Conservation (phyloP, 2,888 invertebrate genomes). For the Acanthopleura granulata region DNA sequence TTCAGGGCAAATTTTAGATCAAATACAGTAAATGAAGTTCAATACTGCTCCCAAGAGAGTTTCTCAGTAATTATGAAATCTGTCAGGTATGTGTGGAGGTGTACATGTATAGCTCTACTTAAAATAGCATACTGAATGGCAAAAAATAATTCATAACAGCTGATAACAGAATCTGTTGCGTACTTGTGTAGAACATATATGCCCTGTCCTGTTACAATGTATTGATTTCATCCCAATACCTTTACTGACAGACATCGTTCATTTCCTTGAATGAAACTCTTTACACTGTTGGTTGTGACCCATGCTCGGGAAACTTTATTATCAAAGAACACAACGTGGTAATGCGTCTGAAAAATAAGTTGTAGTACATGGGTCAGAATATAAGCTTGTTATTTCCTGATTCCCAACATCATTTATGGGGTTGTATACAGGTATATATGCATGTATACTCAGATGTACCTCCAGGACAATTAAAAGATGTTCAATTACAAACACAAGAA, state of each 20-base stretch:
- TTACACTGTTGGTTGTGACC: constrained; percentile 41
- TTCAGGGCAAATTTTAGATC: no score
- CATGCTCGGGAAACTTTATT: constrained; percentile 57
- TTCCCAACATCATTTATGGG: no score
- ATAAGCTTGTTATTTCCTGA: no score
- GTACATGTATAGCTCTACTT: constrained; percentile 7
- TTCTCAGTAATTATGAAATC: no score
- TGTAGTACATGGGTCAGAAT: no score
- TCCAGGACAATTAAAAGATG: no score
- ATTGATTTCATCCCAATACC: background rate
- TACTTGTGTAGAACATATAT: background rate
- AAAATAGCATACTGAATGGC: constrained; percentile 19
- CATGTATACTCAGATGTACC: no score
- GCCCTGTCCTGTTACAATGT: background rate
- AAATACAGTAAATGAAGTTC: no score
- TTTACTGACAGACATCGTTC: constrained; percentile 15
- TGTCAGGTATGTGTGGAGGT: no score
- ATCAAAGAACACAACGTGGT: constrained; percentile 65
- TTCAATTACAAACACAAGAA: no score
- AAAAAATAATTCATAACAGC: background rate
- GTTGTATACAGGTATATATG: no score
- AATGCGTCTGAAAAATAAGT: constrained; percentile 49
- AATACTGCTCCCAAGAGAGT: no score
- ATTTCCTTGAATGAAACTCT: constrained; percentile 39
- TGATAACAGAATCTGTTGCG: background rate